Evolutionary conservation across 1,140 invertebrate genomes (phyloP).

Genomic region (Conus ventricosus): DNA sequence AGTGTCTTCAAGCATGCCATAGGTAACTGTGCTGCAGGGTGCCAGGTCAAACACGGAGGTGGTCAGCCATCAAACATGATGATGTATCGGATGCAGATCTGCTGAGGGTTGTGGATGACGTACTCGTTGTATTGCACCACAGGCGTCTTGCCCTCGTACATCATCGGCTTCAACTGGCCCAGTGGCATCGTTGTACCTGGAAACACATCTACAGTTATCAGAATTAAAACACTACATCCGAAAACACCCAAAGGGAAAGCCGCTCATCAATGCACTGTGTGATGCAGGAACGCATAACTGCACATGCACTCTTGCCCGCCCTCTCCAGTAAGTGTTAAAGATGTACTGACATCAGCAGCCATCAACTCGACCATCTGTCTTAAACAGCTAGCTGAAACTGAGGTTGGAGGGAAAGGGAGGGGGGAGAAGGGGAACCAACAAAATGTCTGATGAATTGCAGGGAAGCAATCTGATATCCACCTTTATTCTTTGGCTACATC

Average conservation of each 20-base stretch:
- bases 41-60: not conserved
- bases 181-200: slow-evolving; percentile 68
- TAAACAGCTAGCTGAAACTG: too few species aligned
- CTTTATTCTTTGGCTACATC: too few species aligned
- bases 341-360: too few species aligned
- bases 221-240: too few species aligned
- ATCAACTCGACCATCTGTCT: too few species aligned
- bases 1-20: too few species aligned
- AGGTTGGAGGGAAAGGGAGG: too few species aligned
- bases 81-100: slow-evolving; percentile 74
- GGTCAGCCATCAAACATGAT: slow-evolving; percentile 64
- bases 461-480: too few species aligned
- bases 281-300: not conserved
- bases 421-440: too few species aligned
- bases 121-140: slow-evolving; percentile 73
- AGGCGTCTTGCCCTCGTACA: slow-evolving; percentile 41
- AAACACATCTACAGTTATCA: slow-evolving; percentile 35
- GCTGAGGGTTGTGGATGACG: slow-evolving; percentile 73
- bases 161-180: slow-evolving; percentile 55
- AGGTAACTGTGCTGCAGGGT: not conserved
- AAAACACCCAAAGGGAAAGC: not conserved
- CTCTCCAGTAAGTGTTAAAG: too few species aligned
- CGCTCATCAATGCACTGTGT: not conserved
- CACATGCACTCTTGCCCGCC: too few species aligned
- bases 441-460: too few species aligned